These are phyloP conservation scores for Vulpes ferrilata DNA, from an alignment of 2,113 vertebrate species.

Conservation along the genomic window DNA sequence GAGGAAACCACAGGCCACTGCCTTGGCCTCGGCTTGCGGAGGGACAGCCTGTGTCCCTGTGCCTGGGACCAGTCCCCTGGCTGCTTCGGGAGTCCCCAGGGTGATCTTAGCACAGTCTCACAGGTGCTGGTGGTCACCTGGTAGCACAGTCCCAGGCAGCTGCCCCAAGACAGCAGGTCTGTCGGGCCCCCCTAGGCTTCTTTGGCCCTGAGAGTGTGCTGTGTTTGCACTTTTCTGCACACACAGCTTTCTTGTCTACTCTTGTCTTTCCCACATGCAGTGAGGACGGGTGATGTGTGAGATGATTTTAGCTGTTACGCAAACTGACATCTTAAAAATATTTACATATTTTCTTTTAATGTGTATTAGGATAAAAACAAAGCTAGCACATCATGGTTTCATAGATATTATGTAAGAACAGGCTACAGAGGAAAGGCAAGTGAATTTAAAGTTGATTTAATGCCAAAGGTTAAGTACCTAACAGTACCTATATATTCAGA, in stretches of 20 bases:
- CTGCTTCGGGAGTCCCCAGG: not conserved
- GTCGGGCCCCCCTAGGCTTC: not conserved
- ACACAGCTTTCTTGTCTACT: not conserved
- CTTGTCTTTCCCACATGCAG: not conserved
- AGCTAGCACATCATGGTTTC: not conserved
- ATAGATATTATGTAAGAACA: not conserved
- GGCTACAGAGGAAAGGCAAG: not conserved
- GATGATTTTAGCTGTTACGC: not conserved
- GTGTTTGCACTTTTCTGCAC: not conserved
- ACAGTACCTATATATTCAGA: not conserved
- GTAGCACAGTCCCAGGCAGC: not conserved
- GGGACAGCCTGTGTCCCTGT: not conserved
- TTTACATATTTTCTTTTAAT: not conserved
- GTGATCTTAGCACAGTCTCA: not conserved
- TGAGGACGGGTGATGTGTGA: not conserved
- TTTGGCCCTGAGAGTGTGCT: not conserved
- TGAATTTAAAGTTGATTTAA: not conserved
- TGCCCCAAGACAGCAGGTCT: not conserved
- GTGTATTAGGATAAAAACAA: not conserved
- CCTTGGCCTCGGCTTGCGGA: rapidly evolving
- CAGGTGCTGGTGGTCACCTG: not conserved
- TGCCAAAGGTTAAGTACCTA: slow-evolving; percentile 17
- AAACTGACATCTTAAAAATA: not conserved
- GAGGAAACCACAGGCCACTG: not conserved
- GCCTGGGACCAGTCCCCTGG: no score